Percentiles rank a stretch among this genome's conserved stretches.
phyloP scores from a whole-genome alignment of 2,888 invertebrate genomes.

The Pristionchus fissidentatus region DNA sequence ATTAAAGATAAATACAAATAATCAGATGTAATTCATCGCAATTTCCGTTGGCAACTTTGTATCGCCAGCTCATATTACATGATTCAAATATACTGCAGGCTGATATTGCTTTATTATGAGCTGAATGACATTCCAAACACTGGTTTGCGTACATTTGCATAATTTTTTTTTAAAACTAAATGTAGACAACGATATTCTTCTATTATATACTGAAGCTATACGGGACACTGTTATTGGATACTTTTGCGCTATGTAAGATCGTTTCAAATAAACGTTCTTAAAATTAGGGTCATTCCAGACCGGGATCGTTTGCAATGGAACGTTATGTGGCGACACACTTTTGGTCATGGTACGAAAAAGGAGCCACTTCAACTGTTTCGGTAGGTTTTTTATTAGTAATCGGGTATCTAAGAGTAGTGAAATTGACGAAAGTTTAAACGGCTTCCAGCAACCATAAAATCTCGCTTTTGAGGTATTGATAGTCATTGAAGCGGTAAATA shows the following conservation, averaged over 20 bases:
- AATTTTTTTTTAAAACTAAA: neutral
- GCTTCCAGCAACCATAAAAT: no score
- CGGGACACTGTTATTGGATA: no score
- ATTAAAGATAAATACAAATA: no score
- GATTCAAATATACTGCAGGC: neutral
- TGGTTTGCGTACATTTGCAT: neutral
- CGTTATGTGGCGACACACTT: neutral
- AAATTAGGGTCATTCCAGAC: neutral
- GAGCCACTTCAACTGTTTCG: neutral
- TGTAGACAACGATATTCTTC: neutral
- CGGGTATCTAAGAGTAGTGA: no score
- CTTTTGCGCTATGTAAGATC: no score
- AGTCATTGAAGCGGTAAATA: neutral
- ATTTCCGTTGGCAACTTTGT: neutral
- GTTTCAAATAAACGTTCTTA: no score
- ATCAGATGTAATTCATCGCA: neutral
- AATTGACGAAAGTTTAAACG: no score
- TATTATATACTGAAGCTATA: no score
- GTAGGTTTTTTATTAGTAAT: no score
- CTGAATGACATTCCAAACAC: constrained; percentile 7
- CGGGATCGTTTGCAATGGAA: neutral
- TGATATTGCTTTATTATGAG: neutral
- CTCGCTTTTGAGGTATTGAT: neutral
- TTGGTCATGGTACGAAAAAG: neutral
- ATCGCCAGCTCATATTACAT: neutral